phyloP scores from a whole-genome alignment of 2,888 invertebrate genomes.

The Catocala fraxini region DNA sequence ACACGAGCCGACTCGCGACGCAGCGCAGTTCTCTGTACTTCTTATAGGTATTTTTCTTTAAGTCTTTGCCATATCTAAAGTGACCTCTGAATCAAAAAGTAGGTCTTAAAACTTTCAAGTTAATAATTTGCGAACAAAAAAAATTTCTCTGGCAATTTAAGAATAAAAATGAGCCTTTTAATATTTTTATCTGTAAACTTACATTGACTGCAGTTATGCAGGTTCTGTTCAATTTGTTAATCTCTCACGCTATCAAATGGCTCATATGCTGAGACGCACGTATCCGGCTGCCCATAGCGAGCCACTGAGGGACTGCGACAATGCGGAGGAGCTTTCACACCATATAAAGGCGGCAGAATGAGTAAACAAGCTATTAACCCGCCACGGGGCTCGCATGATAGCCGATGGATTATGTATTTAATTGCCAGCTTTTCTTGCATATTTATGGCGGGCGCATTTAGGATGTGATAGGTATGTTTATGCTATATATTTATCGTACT shows the following conservation, averaged over 20 bases:
- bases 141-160: not conserved
- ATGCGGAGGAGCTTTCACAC: conserved; percentile 84
- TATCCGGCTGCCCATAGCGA: conserved; percentile 67
- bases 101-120: conserved; percentile 13
- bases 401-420: conserved; percentile 80
- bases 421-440: conserved; percentile 75
- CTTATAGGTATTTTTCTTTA: not conserved
- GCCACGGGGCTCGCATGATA: conserved; percentile 71
- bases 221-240: conserved; percentile 56
- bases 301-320: conserved; percentile 76
- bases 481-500: conserved; percentile 23
- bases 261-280: conserved; percentile 66
- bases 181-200: conserved; percentile 14
- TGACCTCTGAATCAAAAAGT: conserved; percentile 17
- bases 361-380: conserved; percentile 82
- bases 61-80: not conserved
- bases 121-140: conserved; percentile 5
- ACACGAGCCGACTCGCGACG: conserved; percentile 31
- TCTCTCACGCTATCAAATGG: conserved; percentile 64
- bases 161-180: not conserved
- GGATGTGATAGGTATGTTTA: conserved; percentile 49
- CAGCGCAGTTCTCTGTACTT: not conserved
- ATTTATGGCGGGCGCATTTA: conserved; percentile 60
- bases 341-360: conserved; percentile 76
- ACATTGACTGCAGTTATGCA: conserved; percentile 18